phyloP scores from a whole-genome alignment of 1,140 invertebrate genomes.

The Drosophila lowei region DNA sequence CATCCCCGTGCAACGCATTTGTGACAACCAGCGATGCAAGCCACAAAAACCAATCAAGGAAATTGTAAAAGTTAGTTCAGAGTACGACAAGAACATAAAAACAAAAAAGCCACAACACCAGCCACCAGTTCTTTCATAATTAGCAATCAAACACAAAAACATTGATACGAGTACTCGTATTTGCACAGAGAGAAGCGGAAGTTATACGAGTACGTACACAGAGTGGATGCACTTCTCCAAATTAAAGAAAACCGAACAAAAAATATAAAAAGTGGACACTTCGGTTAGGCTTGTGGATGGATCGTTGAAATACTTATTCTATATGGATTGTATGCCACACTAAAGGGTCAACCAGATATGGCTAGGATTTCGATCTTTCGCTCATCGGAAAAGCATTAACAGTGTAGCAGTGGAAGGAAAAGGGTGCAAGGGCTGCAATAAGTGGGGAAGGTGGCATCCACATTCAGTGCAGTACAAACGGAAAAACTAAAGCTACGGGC shows the following conservation, averaged over 20 bases:
- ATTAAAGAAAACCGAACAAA: slow-evolving; percentile 31
- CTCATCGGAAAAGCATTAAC: too few species aligned
- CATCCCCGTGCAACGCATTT: slow-evolving; percentile 32
- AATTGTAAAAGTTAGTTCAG: slow-evolving; percentile 34
- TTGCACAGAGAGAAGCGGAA: slow-evolving; percentile 9
- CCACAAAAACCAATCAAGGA: slow-evolving; percentile 56
- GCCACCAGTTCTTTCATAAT: slow-evolving; percentile 7
- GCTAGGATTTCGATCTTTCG: too few species aligned
- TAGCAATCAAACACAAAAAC: slow-evolving; percentile 27
- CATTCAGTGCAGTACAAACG: too few species aligned
- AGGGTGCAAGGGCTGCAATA: too few species aligned
- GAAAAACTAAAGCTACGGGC: too few species aligned
- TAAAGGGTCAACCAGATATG: too few species aligned
- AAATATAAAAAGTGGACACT: slow-evolving; percentile 23
- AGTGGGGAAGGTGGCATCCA: not conserved
- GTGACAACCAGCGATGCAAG: slow-evolving; percentile 8
- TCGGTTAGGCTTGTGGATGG: too few species aligned
- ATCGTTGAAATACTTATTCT: too few species aligned
- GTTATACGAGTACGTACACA: slow-evolving; percentile 29
- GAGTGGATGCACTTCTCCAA: slow-evolving; percentile 35
- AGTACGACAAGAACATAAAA: slow-evolving; percentile 18
- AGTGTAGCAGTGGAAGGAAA: too few species aligned
- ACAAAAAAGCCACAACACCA: slow-evolving; percentile 6
- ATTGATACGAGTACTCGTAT: slow-evolving; percentile 1
- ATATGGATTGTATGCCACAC: too few species aligned